phyloP scores from a whole-genome alignment of 2,113 vertebrate species.

The Ahaetulla prasina region DNA sequence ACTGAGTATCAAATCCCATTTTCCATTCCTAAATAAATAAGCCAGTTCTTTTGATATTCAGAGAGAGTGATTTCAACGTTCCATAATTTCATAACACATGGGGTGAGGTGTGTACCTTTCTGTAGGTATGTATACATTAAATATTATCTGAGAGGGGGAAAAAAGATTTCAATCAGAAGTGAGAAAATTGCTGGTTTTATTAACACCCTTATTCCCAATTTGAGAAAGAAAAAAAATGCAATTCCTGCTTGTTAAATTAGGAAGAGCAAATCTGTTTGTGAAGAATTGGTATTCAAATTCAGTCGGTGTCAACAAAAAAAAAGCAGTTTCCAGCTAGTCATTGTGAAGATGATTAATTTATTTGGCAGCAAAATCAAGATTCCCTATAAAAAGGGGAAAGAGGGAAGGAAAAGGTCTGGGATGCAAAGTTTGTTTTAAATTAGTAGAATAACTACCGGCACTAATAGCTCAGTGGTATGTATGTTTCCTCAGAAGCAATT shows the following conservation, averaged over 20 bases:
- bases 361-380: background rate
- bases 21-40: background rate
- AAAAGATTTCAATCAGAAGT: background rate
- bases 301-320: background rate
- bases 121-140: background rate
- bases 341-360: conserved; percentile 11
- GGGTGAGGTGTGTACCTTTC: background rate
- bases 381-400: background rate
- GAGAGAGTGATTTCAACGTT: background rate
- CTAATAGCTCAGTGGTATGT: background rate
- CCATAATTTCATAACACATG: background rate
- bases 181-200: background rate
- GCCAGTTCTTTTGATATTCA: background rate
- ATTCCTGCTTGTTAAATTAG: conserved; percentile 5
- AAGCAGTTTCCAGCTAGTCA: background rate
- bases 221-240: background rate
- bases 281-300: conserved; percentile 11
- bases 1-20: background rate
- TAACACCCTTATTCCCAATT: background rate
- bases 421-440: background rate
- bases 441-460: background rate
- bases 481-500: background rate
- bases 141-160: background rate
- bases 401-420: background rate
- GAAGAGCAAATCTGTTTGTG: background rate